phyloP scores from a whole-genome alignment of 2,113 vertebrate genomes.

The Elephas maximus region DNA sequence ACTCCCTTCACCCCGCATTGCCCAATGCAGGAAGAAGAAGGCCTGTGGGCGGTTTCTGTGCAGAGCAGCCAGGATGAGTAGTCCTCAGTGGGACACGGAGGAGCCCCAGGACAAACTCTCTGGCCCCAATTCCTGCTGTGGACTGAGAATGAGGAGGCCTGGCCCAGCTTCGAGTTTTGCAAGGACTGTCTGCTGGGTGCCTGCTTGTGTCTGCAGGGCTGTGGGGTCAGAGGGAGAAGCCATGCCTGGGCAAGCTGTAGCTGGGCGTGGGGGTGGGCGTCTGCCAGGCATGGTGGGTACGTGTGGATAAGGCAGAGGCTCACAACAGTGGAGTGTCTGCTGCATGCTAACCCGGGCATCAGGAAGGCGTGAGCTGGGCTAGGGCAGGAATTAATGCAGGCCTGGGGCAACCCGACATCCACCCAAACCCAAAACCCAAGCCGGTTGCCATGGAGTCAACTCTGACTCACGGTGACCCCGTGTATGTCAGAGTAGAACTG shows the following conservation, averaged over 20 bases:
- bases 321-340: neutral
- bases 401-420: neutral
- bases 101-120: neutral
- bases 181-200: neutral
- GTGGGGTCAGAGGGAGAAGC: neutral
- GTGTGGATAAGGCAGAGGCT: accelerated
- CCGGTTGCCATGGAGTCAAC: neutral
- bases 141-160: neutral
- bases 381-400: neutral
- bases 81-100: neutral
- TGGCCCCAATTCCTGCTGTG: neutral
- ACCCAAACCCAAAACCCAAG: neutral
- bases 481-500: neutral
- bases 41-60: accelerated
- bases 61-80: neutral
- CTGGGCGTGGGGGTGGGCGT: neutral
- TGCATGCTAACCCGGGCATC: neutral
- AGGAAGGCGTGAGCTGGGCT: neutral
- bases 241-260: neutral
- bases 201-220: neutral
- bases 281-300: neutral
- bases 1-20: neutral
- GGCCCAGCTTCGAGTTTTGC: neutral
- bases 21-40: neutral
- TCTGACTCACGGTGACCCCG: neutral